Evolutionary conservation across 2,113 vertebrate species (phyloP), one percentile per base, ranked within the genome.

Genomic region (Orthonyx spaldingii): DNA sequence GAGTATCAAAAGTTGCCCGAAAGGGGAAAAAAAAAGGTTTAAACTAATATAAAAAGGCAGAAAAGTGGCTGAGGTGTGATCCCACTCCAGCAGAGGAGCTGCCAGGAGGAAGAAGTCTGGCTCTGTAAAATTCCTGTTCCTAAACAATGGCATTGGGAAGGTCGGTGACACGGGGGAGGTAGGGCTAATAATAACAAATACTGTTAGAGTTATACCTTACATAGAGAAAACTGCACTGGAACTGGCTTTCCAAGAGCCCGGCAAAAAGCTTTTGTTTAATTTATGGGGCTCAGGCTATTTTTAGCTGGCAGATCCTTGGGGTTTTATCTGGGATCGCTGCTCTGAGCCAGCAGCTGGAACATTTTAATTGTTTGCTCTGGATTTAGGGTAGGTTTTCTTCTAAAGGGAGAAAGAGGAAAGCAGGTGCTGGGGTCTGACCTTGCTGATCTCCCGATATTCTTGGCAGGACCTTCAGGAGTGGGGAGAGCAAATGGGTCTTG

Each of bases 241-340:
- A 93, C 72, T 23, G 41, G 69, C 95, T 94, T 96, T 92, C 93
- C 82, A 70, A 80, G 49, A 95, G 82, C 88, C 57, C 35, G 4
- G 78, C 7, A 41, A 89, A 94, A 95, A 95, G 21, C 56, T 95
- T 97, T 97, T 97, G 96, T 97, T 96, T 98, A 97, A 97, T 97
- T 97, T 97, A 95, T 95, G 94, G 95, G 96, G 84, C 96, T 95
- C 26, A 9, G 63, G 94, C 95, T 98, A 98, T 98, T 96, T 98
- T 98, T 98, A 98, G 96, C 94, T 30, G 16, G 87, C 80, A 80
- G 89, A 96, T 97, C 96, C 96, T 96, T 71, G 75, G 87, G 91
- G 90, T 94, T 97, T 96, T 95, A 96, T 89, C 91, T 83, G 87
- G 66, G 85, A 93, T 66, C 0, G 1, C 60, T 81, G 74, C 84